These are phyloP conservation scores for Carabus problematicus DNA, from an alignment of 2,888 invertebrate species.

Conservation along the genomic window DNA sequence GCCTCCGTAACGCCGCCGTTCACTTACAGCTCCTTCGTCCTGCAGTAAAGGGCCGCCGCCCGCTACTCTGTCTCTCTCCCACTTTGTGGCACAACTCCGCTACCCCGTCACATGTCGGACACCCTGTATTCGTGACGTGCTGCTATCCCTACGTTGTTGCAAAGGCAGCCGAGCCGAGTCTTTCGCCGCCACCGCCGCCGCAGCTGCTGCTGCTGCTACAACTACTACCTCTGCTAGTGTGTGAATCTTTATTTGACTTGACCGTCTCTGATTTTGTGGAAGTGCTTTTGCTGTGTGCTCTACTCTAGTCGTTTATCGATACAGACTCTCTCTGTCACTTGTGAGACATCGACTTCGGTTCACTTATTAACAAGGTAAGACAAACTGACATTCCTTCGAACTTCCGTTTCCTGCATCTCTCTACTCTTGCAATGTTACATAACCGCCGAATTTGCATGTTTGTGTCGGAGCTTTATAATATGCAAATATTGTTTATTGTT, in stretches of 20 bases:
- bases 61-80: conserved; percentile 11
- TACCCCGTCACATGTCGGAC: conserved; percentile 16
- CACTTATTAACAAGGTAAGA: background rate
- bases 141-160: background rate
- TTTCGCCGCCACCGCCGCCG: background rate
- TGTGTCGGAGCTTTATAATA: no score
- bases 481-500: no score
- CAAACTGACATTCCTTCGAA: background rate
- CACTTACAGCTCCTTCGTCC: conserved; percentile 12
- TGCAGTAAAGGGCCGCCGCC: conserved; percentile 20
- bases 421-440: background rate
- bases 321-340: background rate
- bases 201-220: background rate
- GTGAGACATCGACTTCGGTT: no score
- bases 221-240: background rate
- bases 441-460: background rate
- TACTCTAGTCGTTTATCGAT: conserved; percentile 11
- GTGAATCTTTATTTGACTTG: background rate
- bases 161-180: no score
- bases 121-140: conserved; percentile 24
- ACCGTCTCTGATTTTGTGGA: conserved; percentile 29
- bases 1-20: conserved; percentile 48
- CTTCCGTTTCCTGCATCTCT: background rate
- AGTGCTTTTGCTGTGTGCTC: conserved; percentile 33
- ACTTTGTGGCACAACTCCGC: conserved; percentile 13